Conservation (phyloP, 2,888 invertebrate species). For the Pimpla rufipes region DNA sequence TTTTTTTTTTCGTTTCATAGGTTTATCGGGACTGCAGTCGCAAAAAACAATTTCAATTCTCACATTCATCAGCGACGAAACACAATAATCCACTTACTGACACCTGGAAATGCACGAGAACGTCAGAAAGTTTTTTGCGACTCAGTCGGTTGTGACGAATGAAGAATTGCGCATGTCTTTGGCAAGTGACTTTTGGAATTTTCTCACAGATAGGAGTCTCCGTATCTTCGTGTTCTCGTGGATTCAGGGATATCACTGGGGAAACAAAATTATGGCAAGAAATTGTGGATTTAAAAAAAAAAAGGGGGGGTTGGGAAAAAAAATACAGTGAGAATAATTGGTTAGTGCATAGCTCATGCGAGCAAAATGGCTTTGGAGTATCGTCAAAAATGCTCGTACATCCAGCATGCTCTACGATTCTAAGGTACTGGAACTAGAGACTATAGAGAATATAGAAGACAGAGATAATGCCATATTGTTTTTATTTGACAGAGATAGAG, state of each 20-base stretch:
- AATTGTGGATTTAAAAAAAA: constrained; percentile 69
- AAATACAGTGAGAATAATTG: constrained; percentile 59
- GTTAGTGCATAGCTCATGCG: constrained; percentile 84
- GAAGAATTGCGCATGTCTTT: constrained; percentile 17
- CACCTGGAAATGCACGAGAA: constrained; percentile 7
- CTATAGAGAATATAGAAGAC: constrained; percentile 61
- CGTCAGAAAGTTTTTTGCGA: constrained; percentile 69
- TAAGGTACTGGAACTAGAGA: constrained; percentile 73
- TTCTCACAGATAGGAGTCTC: constrained; percentile 57
- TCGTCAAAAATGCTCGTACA: constrained; percentile 81
- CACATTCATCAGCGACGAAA: constrained; percentile 8
- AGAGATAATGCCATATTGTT: constrained; percentile 59
- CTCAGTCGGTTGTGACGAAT: constrained; percentile 56
- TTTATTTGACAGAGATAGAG: constrained; percentile 44
- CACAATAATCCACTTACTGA: constrained; percentile 24
- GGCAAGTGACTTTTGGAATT: constrained; percentile 27
- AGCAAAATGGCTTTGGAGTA: constrained; percentile 77
- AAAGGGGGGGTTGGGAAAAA: constrained; percentile 53
- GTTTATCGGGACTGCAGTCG: constrained; percentile 73
- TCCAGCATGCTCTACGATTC: constrained; percentile 82
- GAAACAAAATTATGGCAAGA: constrained; percentile 72
- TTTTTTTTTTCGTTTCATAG: constrained; percentile 60
- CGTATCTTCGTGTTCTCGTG: constrained; percentile 58
- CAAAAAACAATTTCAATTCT: constrained; percentile 73
- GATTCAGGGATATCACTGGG: constrained; percentile 46